Percentiles rank a stretch among this genome's conserved stretches.
Conservation (phyloP, 2,797 vertebrate species). For the Nannoperca obscura region DNA sequence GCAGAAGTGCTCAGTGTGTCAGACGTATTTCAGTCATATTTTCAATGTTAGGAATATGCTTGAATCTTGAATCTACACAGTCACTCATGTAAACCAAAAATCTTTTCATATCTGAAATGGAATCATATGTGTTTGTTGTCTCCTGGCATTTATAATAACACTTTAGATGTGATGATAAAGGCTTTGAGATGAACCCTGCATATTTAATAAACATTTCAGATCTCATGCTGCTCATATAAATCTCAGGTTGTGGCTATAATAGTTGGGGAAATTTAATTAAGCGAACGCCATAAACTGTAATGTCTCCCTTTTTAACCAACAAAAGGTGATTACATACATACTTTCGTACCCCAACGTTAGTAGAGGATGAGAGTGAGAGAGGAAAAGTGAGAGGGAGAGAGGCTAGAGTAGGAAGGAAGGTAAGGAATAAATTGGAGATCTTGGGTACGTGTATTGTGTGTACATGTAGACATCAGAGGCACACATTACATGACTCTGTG, state of each 20-base stretch:
- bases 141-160: too few relatives aligned
- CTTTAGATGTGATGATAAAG: too few relatives aligned
- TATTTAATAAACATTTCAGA: not conserved
- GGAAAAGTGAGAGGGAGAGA: not conserved
- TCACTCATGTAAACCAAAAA: too few relatives aligned
- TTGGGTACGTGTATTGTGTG: constrained; percentile 18
- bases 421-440: constrained; percentile 7
- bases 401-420: not conserved
- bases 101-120: too few relatives aligned
- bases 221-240: not conserved
- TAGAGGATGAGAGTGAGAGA: not conserved
- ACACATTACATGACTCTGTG: constrained; percentile 12
- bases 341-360: accelerated
- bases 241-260: not conserved
- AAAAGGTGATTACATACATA: not conserved
- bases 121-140: too few relatives aligned
- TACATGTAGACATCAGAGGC: constrained; percentile 25
- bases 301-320: not conserved
- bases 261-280: constrained; percentile 2
- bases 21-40: too few relatives aligned
- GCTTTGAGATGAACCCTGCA: too few relatives aligned
- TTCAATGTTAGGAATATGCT: too few relatives aligned
- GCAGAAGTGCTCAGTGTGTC: not conserved
- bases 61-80: too few relatives aligned
- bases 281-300: not conserved